Conservation (phyloP, 2,797 vertebrate species). For the Eospalax fontanierii region DNA sequence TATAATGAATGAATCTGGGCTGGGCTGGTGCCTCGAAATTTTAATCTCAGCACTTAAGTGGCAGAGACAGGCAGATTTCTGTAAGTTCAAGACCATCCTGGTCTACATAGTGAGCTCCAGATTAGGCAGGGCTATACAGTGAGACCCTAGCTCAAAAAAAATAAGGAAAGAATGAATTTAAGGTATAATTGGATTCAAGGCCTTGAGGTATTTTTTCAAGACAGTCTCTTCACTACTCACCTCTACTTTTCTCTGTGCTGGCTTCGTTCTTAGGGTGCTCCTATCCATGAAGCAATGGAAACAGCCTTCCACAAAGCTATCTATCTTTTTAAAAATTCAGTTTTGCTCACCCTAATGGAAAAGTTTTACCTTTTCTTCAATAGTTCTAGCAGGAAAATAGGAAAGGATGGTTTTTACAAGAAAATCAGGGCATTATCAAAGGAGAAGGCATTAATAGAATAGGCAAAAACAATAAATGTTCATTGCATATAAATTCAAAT, state of each 20-base stretch:
- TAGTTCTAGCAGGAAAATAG: neutral
- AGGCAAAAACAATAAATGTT: constrained; percentile 2
- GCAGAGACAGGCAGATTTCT: too few species aligned
- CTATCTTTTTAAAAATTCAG: neutral
- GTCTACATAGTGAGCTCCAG: too few species aligned
- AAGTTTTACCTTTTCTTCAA: constrained; percentile 51
- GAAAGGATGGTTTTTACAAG: neutral
- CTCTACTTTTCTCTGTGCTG: neutral
- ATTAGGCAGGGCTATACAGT: too few species aligned
- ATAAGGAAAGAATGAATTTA: constrained; percentile 28
- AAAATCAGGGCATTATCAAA: neutral
- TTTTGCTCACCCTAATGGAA: constrained; percentile 3
- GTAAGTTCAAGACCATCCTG: too few species aligned
- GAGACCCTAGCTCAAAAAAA: too few species aligned
- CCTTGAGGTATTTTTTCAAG: neutral
- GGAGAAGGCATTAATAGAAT: neutral
- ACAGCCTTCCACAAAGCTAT: neutral
- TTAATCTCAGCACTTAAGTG: too few species aligned
- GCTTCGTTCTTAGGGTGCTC: neutral
- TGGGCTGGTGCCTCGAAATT: too few species aligned
- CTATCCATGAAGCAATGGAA: neutral
- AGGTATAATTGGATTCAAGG: neutral
- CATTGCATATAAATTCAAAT: neutral
- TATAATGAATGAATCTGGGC: too few species aligned
- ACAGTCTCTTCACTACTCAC: neutral